Evolutionary conservation across 2,888 invertebrate species (phyloP).

Genomic region (Heliconius sara): DNA sequence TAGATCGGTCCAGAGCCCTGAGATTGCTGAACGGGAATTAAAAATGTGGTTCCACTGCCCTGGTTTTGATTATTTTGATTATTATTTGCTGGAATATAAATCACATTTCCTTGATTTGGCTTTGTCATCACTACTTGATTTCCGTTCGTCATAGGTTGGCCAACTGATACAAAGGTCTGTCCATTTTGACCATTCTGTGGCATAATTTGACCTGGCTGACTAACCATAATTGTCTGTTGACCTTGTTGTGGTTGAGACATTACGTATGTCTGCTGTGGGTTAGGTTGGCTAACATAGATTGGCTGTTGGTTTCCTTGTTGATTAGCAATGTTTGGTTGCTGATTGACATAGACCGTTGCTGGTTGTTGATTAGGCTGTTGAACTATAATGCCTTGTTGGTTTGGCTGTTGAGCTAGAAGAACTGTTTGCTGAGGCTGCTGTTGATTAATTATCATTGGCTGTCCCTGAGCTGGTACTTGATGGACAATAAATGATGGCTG

Average conservation of each 20-base stretch:
- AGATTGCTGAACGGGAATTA: slow-evolving; percentile 51
- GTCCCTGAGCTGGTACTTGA: slow-evolving; percentile 40
- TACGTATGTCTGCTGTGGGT: slow-evolving; percentile 38
- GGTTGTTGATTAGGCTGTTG: slow-evolving; percentile 44
- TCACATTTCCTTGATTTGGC: slow-evolving; percentile 48
- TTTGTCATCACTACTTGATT: slow-evolving; percentile 31
- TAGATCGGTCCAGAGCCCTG: slow-evolving; percentile 42
- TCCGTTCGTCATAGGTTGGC: slow-evolving; percentile 21
- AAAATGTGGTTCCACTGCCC: slow-evolving; percentile 45
- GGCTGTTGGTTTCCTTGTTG: slow-evolving; percentile 39
- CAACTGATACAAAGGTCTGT: slow-evolving; percentile 18
- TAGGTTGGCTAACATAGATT: slow-evolving; percentile 27
- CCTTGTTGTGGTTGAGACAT: slow-evolving; percentile 29
- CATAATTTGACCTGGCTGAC: slow-evolving; percentile 43
- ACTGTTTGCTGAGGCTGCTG: slow-evolving; percentile 38
- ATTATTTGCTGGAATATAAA: slow-evolving; percentile 57
- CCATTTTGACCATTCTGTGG: slow-evolving; percentile 17
- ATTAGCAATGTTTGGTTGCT: slow-evolving; percentile 39
- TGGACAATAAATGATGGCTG: slow-evolving; percentile 39
- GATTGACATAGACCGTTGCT: slow-evolving; percentile 22
- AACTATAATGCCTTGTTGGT: slow-evolving; percentile 36
- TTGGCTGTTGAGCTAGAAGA: slow-evolving; percentile 37
- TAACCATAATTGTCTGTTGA: slow-evolving; percentile 40
- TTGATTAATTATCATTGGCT: slow-evolving; percentile 32
- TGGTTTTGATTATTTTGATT: slow-evolving; percentile 42